Base-by-base conservation (phyloP, 2,888 invertebrate species). In the Ellobium chinense region DNA sequence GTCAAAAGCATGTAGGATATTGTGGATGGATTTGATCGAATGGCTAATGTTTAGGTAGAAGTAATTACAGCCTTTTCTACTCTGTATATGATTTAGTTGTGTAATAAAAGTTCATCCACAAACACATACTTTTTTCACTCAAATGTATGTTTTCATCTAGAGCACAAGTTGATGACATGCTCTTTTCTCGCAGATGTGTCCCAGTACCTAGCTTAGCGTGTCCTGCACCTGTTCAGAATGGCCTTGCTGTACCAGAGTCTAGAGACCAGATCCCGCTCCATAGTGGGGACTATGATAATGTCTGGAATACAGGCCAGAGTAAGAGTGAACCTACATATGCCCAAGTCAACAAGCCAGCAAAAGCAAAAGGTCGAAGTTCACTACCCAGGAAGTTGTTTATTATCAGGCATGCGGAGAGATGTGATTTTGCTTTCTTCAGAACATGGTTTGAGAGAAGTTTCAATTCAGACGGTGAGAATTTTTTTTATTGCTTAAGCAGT, bases 371-470 rank as follows among this genome's bases (percentile, higher is more conserved):
- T 9, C 34, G 24, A n/a, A 34, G 18, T 3, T 12, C 54, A 66
- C 62, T 80, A 56, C 88, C 89, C 0, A 79, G 92, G 63, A 89
- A 89, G 89, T 92, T 96, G 80, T 95, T 95, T 88, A 95, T 97
- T 54, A 95, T 97, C 94, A 95, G 99, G 0, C 99, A 99, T 93
- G 98, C 98, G 0, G 99, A 99, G 93, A 94, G 99, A 34, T 96
- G 98, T 1, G 99, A 99, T 93, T 97, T 98, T 89, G 97, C 97
- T 0, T 98, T 98, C 93, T 97, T 98, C 31, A 88, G 90, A 76
- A 87, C 88, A 62, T 98, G 98, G 98, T 95, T 97, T 69, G 96
- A 96, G 0, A 96, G 95, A 91, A 97, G 97, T 91, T 98, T 98
- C 92, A 96, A 97, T 92, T 95, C 95, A 37, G 79, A 85, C 63